Base-by-base conservation (phyloP, 2,797 vertebrate genomes). In the Acipenser transmontanus region DNA sequence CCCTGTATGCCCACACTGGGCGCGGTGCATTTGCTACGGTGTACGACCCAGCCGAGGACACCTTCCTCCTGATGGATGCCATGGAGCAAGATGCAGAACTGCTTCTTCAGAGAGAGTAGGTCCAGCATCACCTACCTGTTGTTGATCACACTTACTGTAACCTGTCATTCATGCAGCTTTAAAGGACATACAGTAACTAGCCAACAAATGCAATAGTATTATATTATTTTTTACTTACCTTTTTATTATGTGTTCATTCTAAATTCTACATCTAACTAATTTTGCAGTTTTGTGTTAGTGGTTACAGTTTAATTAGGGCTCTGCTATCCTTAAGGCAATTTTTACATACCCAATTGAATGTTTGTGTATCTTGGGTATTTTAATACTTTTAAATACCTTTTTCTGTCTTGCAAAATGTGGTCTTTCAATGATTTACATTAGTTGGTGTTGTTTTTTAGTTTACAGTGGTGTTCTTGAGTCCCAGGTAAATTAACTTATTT, bases 41-140 rank as follows among this genome's bases (percentile, higher is more conserved):
- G 2, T 98, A 98, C 64, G 92, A 94, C 72, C 95, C 96, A 0
- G 90, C 95, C 5, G 94, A 97, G 73, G 97, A 99, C 75, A 94
- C 94, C 0, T 97, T 95, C 72, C 88, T 98, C 13, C 70, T 98
- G 69, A 85, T 98, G 1, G 95, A 97, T 34, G 92, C 92, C 0
- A 85, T 98, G 66, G 94, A 98, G 83, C 82, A 68, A 62, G 94
- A 95, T 4, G 91, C 85, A 0, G 77, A 77, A 8, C 78, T 70
- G 61, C 80, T 98, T 69, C 80, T 50, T 66, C 57, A 7, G 7
- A 70, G 74, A 11, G 78, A 83, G 89, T 91, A 56, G 7, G 69
- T 14, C 20, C 51, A n/a, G 7, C 10, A 17, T 9, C 5, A 6
- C 6, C 17, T 64, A 20, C 9, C 6, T 50, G 48, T n/a, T 50